phyloP scores from a whole-genome alignment of 2,888 invertebrate species.

The Gortyna flavago region DNA sequence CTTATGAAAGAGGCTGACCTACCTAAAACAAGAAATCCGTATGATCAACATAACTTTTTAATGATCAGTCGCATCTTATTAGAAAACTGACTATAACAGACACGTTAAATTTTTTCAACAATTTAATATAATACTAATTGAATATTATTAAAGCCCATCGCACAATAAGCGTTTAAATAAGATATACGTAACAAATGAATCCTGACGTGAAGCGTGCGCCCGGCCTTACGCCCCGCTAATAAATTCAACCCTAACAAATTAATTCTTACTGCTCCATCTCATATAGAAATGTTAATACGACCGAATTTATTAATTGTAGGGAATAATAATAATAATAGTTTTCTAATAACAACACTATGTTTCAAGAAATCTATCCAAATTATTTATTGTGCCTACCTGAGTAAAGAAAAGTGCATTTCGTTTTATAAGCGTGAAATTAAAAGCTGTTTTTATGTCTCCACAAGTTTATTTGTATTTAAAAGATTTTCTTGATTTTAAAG shows the following conservation, averaged over 20 bases:
- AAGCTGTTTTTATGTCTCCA: not conserved
- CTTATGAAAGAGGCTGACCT: not conserved
- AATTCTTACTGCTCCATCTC: conserved; percentile 67
- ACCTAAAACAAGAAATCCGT: not conserved
- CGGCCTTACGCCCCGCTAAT: conserved; percentile 67
- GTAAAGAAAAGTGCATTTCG: not conserved
- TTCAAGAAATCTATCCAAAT: not conserved
- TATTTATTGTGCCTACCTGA: not conserved
- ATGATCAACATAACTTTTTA: not conserved
- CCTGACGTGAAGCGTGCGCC: conserved; percentile 70
- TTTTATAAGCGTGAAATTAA: not conserved
- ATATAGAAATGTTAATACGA: conserved; percentile 70
- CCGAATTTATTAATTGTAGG: not conserved
- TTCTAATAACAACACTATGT: not conserved
- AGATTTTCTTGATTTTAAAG: not conserved
- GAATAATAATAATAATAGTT: not conserved
- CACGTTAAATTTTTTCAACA: no score
- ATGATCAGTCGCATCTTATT: no score
- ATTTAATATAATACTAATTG: not conserved
- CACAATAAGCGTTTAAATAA: conserved; percentile 62
- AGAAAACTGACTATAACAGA: not conserved
- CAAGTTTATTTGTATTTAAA: not conserved
- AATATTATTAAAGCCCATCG: conserved; percentile 22
- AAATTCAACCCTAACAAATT: conserved; percentile 80
- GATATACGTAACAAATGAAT: conserved; percentile 68